Evolutionary conservation across 2,888 invertebrate species (phyloP).

Genomic region (Galerucella calmariensis): DNA sequence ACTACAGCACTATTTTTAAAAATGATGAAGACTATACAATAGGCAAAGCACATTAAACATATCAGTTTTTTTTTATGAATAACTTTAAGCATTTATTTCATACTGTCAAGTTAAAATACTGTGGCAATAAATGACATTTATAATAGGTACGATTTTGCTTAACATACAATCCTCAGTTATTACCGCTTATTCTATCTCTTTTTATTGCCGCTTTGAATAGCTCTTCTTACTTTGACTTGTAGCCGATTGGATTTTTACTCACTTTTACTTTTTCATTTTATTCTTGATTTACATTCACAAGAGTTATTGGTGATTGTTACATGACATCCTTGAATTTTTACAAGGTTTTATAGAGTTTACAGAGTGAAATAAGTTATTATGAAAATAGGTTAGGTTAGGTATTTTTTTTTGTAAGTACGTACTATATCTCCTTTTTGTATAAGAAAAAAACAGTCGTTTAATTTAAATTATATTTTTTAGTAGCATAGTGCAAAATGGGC

Average conservation of each 20-base stretch:
- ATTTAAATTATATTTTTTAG: too few species aligned
- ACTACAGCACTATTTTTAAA: too few species aligned
- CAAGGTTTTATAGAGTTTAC: too few species aligned
- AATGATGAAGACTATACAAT: too few species aligned
- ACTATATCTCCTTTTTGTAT: too few species aligned
- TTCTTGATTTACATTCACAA: neutral
- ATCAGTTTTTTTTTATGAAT: conserved; percentile 4
- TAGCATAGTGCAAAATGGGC: too few species aligned
- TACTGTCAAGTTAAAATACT: conserved; percentile 11
- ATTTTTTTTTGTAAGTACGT: too few species aligned
- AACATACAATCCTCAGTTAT: conserved; percentile 17
- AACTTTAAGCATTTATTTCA: neutral
- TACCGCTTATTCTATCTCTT: conserved; percentile 11
- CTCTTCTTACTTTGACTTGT: conserved; percentile 6
- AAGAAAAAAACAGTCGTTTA: too few species aligned
- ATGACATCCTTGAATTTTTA: neutral
- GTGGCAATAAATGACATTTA: conserved; percentile 11
- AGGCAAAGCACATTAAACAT: neutral
- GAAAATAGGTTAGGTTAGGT: too few species aligned
- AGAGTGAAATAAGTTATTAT: too few species aligned
- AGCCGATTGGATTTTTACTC: conserved; percentile 13
- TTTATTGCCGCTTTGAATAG: conserved; percentile 14
- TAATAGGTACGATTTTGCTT: conserved; percentile 16
- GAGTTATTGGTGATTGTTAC: conserved; percentile 2
- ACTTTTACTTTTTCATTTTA: conserved; percentile 11